phyloP scores from a whole-genome alignment of 2,113 vertebrate genomes.

The Empidonax traillii region DNA sequence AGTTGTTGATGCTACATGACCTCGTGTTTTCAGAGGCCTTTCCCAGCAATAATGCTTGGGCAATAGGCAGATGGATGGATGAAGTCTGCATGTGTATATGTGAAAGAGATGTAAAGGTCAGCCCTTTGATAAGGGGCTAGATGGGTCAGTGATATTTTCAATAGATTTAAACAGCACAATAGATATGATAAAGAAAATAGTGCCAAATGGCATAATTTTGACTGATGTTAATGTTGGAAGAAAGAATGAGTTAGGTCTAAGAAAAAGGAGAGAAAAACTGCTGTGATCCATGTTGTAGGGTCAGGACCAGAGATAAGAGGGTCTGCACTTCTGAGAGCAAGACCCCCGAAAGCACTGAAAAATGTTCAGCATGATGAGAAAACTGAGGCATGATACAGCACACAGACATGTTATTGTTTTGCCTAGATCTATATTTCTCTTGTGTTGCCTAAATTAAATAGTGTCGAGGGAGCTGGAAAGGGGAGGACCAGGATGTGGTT shows the following conservation, averaged over 20 bases:
- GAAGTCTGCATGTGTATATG: background rate
- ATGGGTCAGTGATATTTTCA: background rate
- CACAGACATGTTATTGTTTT: constrained; percentile 8
- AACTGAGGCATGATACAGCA: background rate
- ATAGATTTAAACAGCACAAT: background rate
- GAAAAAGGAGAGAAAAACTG: background rate
- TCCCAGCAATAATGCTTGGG: background rate
- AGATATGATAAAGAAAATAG: background rate
- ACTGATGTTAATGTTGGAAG: background rate
- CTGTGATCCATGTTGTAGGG: background rate
- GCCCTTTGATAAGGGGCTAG: background rate
- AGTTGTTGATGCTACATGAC: background rate
- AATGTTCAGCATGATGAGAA: background rate
- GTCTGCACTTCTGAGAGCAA: background rate
- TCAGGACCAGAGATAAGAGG: background rate
- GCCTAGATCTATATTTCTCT: background rate
- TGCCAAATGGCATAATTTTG: background rate
- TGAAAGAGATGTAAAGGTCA: background rate
- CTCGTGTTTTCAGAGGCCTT: background rate
- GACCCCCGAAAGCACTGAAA: background rate
- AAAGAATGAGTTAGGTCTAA: background rate
- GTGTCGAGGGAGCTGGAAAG: background rate
- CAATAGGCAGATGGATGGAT: background rate
- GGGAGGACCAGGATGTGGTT: background rate
- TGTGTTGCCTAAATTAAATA: constrained; percentile 10